Percentiles rank a stretch among this genome's conserved stretches.
These are phyloP conservation scores for Galaxea fascicularis DNA, from an alignment of 92 coral and sea anemone species.

Conservation along the genomic window DNA sequence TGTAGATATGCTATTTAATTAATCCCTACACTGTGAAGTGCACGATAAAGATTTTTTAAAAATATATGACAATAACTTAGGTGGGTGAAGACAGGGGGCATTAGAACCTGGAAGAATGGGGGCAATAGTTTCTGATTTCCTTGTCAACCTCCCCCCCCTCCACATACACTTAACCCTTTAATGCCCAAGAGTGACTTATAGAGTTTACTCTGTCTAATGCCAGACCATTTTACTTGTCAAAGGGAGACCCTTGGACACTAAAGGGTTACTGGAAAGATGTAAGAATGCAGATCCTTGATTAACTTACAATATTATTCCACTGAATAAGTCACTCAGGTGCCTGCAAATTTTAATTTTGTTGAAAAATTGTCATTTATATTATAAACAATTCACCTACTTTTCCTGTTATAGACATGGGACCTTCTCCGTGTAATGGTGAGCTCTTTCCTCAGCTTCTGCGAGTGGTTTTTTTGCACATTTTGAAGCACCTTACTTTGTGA, in stretches of 20 bases:
- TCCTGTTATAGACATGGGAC: conserved; percentile 36
- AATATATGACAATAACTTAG: neutral
- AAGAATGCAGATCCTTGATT: neutral
- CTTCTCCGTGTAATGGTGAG: conserved; percentile 46
- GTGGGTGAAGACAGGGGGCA: too few species aligned
- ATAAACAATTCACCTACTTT: neutral
- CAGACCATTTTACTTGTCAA: too few species aligned
- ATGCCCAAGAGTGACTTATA: too few species aligned
- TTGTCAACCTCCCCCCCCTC: too few species aligned
- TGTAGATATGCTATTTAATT: neutral
- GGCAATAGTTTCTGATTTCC: too few species aligned
- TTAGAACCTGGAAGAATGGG: too few species aligned
- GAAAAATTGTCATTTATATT: neutral
- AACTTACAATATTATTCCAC: neutral
- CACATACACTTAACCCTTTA: too few species aligned
- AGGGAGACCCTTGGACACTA: too few species aligned
- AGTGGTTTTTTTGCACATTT: conserved; percentile 17
- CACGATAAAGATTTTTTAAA: neutral
- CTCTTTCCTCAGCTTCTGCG: conserved; percentile 36
- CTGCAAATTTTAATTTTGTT: neutral
- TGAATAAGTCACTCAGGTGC: neutral
- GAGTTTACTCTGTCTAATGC: too few species aligned
- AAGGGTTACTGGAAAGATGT: too few species aligned
- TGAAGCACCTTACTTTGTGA: conserved; percentile 16
- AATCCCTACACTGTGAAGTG: neutral